A percentile compares a stretch with the other conserved stretches of the same genome.
These are phyloP conservation scores for Dendrolimus pini DNA, from an alignment of 2,888 invertebrate species.

Conservation along the genomic window DNA sequence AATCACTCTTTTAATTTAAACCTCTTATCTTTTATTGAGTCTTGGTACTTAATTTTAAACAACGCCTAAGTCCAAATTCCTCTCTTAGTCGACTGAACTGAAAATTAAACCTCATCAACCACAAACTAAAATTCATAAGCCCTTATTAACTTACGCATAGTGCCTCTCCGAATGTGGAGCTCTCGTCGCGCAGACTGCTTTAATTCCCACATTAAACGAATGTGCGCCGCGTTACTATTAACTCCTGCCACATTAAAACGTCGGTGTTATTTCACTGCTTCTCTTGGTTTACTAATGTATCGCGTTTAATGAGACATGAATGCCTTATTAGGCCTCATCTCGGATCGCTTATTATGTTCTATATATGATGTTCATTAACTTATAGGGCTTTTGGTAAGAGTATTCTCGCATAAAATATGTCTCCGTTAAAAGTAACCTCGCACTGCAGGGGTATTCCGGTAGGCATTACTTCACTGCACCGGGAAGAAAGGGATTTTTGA, in stretches of 20 bases:
- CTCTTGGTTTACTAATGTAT: background rate
- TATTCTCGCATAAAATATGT: too few species aligned
- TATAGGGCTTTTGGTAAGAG: too few species aligned
- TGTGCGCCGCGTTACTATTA: slow-evolving; percentile 3
- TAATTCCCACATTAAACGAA: slow-evolving; percentile 4
- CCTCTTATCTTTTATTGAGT: too few species aligned
- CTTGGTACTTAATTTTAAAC: too few species aligned
- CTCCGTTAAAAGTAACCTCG: too few species aligned
- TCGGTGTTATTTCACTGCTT: background rate
- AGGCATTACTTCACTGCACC: too few species aligned
- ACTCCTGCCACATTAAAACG: slow-evolving; percentile 2
- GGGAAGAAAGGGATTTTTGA: too few species aligned
- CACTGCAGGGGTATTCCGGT: too few species aligned
- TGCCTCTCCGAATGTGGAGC: background rate
- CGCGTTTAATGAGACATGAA: background rate
- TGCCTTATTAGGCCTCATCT: background rate
- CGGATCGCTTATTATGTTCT: background rate
- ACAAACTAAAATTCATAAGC: background rate
- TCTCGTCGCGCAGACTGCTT: background rate
- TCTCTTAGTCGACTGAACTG: too few species aligned
- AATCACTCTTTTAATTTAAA: too few species aligned
- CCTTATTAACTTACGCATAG: background rate
- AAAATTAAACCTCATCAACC: background rate
- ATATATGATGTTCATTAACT: too few species aligned
- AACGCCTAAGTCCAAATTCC: too few species aligned